phyloP scores from a whole-genome alignment of 1,140 invertebrate species.

The Neotoxoptera formosana region DNA sequence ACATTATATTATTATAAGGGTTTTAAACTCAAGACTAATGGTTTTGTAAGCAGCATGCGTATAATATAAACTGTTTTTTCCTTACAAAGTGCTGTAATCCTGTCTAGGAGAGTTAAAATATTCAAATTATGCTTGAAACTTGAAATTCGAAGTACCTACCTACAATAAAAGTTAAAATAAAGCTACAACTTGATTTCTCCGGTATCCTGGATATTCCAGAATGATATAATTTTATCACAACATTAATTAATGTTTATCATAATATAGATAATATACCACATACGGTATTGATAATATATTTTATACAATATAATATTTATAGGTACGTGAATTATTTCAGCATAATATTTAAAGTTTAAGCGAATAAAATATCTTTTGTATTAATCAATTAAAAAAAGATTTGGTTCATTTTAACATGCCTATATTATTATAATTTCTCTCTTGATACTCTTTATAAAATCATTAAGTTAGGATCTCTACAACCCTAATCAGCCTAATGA shows the following conservation, averaged over 20 bases:
- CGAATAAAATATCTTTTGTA: neutral
- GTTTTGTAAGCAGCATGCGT: neutral
- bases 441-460: constrained; percentile 12
- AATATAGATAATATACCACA: neutral
- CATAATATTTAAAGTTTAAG: neutral
- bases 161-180: constrained; percentile 6
- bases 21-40: neutral
- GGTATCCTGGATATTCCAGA: neutral
- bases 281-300: neutral
- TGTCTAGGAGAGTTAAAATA: neutral
- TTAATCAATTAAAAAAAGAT: constrained; percentile 37
- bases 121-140: neutral
- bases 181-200: neutral
- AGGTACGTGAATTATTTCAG: neutral
- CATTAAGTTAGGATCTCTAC: neutral
- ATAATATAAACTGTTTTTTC: constrained; percentile 1
- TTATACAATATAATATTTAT: neutral
- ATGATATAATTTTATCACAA: neutral
- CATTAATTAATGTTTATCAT: neutral
- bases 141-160: neutral
- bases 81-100: neutral
- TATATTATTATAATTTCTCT: constrained; percentile 13
- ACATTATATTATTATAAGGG: neutral
- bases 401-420: neutral
- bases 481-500: constrained; percentile 30